Conservation (phyloP, 2,797 vertebrate species). For the Chelonia mydas region DNA sequence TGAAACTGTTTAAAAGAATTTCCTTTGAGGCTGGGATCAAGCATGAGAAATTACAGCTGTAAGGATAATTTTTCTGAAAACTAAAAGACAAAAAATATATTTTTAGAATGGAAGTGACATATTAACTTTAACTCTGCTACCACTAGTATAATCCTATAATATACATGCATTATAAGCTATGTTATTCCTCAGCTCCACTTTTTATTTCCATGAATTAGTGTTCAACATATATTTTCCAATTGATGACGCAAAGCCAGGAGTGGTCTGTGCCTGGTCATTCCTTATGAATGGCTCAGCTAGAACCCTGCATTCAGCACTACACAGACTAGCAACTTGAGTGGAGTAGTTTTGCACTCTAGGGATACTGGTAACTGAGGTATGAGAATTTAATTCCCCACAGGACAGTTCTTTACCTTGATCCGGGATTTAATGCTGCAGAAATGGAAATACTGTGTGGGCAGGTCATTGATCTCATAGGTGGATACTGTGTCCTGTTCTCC, state of each 20-base stretch:
- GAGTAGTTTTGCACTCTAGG: not conserved
- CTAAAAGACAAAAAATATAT: not conserved
- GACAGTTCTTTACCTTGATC: conserved; percentile 84
- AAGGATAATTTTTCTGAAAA: not conserved
- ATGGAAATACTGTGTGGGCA: conserved; percentile 84
- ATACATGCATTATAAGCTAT: not conserved
- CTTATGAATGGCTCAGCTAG: conserved; percentile 12
- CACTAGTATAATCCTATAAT: not conserved
- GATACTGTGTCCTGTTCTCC: conserved; percentile 40
- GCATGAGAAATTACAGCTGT: not conserved
- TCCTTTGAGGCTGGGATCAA: not conserved
- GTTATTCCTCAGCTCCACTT: not conserved
- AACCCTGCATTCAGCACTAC: not conserved
- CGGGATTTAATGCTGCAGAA: conserved; percentile 93
- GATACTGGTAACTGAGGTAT: not conserved
- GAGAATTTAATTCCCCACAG: not conserved
- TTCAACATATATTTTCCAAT: not conserved
- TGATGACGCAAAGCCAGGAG: not conserved
- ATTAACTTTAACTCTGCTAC: not conserved
- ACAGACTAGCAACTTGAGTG: not conserved
- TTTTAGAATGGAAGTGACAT: not conserved
- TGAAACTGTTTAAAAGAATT: not conserved
- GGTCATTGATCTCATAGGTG: conserved; percentile 85
- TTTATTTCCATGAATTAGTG: not conserved
- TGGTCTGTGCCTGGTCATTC: not conserved